Evolutionary conservation across 23 tunicate genomes (phyloP).

Genomic region (Ascidia mentula): DNA sequence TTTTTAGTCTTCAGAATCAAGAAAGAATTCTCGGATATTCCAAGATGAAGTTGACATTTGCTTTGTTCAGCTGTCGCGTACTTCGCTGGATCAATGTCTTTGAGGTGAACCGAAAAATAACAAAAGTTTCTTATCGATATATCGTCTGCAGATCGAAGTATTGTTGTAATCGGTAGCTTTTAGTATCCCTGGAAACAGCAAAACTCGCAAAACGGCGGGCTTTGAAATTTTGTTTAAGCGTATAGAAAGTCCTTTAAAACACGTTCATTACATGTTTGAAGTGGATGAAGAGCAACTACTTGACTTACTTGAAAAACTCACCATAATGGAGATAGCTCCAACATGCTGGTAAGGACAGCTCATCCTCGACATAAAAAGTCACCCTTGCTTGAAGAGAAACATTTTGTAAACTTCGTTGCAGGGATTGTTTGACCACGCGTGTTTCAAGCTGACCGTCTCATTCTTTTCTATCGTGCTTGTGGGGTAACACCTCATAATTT

Average conservation of each 20-base stretch:
- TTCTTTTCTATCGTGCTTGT: too few species aligned
- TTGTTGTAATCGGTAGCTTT: neutral
- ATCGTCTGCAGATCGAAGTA: neutral
- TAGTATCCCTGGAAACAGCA: neutral
- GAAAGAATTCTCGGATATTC: too few species aligned
- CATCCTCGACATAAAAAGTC: neutral
- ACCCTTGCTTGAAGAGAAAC: neutral
- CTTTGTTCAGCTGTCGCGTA: neutral
- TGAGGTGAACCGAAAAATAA: neutral
- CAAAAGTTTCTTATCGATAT: neutral
- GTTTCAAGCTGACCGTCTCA: too few species aligned
- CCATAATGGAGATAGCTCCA: neutral
- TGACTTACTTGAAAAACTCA: slow-evolving; percentile 9
- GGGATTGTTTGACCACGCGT: too few species aligned
- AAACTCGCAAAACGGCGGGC: neutral
- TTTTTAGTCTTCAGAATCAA: too few species aligned
- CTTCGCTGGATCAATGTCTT: neutral
- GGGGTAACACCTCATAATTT: too few species aligned
- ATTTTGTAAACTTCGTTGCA: neutral
- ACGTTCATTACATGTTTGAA: slow-evolving; percentile 25
- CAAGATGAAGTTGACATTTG: neutral
- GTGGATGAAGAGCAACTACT: slow-evolving; percentile 5
- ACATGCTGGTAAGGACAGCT: slow-evolving; percentile 7
- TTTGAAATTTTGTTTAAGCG: neutral
- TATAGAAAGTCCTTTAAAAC: neutral